Conservation (phyloP, 2,888 invertebrate species). For the Hemistola chrysoprasaria region DNA sequence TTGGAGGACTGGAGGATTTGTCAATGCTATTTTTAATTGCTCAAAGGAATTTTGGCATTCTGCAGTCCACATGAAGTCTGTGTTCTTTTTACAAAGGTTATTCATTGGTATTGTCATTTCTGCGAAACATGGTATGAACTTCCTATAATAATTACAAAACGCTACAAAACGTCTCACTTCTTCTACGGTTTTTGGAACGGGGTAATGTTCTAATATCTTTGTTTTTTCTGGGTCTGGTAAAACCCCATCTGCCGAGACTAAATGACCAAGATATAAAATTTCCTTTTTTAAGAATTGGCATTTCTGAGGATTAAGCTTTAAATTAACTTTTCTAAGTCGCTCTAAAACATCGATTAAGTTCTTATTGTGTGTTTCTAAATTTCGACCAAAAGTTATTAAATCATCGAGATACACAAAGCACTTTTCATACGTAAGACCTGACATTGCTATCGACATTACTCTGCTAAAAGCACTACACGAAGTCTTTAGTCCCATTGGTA, state of each 20-base stretch:
- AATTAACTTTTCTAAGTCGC: slow-evolving; percentile 11
- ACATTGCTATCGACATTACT: slow-evolving; percentile 7
- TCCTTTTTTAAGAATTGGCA: slow-evolving; percentile 3
- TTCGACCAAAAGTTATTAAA: slow-evolving; percentile 2
- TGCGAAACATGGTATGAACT: slow-evolving; percentile 16
- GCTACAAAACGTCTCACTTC: slow-evolving; percentile 22
- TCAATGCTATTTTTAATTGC: no score
- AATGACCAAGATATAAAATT: slow-evolving; percentile 4
- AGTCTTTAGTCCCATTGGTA: slow-evolving; percentile 11
- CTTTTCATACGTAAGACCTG: slow-evolving; percentile 9
- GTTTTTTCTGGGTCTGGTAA: slow-evolving; percentile 2
- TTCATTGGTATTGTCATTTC: slow-evolving; percentile 11
- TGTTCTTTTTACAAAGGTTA: slow-evolving; percentile 12
- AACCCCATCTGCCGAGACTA: background rate
- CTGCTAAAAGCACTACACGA: slow-evolving; percentile 5
- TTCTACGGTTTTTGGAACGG: slow-evolving; percentile 9
- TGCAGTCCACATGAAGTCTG: background rate
- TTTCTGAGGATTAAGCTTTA: slow-evolving; percentile 6
- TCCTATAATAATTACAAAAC: slow-evolving; percentile 19
- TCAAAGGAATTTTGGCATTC: background rate
- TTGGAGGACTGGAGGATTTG: no score
- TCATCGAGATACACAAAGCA: slow-evolving; percentile 10
- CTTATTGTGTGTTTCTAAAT: slow-evolving; percentile 8
- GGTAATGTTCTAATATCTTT: slow-evolving; percentile 2
- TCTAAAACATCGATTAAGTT: slow-evolving; percentile 10